Conservation (phyloP, 2,113 vertebrate species). For the Tamias sibiricus region DNA sequence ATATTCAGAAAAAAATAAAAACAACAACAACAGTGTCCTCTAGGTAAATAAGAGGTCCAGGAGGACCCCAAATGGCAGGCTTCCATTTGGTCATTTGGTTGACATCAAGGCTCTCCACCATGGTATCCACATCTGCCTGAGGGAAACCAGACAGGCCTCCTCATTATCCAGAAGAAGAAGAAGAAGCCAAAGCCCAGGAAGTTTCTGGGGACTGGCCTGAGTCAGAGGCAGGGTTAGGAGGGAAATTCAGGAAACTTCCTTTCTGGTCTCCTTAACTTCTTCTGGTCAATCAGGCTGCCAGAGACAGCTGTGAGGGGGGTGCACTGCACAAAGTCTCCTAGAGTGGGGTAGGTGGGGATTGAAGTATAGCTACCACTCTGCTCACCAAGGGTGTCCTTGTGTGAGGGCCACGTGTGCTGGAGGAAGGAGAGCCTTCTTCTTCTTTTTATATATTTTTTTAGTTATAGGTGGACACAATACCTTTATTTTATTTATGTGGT, state of each 20-base stretch:
- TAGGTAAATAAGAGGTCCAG: neutral
- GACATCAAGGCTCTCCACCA: slow-evolving; percentile 32
- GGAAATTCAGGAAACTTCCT: neutral
- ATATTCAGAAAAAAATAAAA: neutral
- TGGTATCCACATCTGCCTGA: neutral
- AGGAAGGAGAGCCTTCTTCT: neutral
- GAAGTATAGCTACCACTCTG: neutral
- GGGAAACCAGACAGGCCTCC: neutral
- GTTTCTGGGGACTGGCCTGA: neutral
- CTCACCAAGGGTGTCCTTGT: neutral
- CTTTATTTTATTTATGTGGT: too few species aligned
- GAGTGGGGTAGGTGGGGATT: neutral
- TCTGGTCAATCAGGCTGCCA: neutral
- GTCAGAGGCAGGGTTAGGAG: too few species aligned
- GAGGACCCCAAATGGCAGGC: slow-evolving; percentile 34
- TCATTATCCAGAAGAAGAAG: neutral
- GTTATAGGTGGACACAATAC: too few species aligned
- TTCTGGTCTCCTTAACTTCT: neutral
- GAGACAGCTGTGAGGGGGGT: neutral
- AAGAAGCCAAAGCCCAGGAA: neutral
- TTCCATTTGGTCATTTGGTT: slow-evolving; percentile 49
- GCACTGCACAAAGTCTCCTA: neutral
- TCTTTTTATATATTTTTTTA: too few species aligned
- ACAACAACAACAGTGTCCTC: neutral
- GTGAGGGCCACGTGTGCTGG: neutral